phyloP scores from a whole-genome alignment of 2,888 invertebrate genomes.

The Vandiemenella viatica region DNA sequence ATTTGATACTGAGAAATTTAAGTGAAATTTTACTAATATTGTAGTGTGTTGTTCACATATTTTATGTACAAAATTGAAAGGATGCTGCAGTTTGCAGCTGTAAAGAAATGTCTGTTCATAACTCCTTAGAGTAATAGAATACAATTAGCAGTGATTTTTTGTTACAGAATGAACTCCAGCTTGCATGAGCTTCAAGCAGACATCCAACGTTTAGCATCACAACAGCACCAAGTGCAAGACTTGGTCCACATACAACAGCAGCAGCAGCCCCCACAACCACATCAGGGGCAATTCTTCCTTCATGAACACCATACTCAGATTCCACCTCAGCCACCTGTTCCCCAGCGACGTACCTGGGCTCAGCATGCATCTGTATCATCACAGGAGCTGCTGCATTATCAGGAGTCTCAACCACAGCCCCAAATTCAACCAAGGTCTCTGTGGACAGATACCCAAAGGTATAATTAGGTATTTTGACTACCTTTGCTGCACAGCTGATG shows the following conservation, averaged over 20 bases:
- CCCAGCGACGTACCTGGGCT: conserved; percentile 34
- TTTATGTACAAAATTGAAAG: background rate
- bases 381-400: too few species aligned
- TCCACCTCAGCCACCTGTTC: too few species aligned
- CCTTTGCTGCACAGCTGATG: too few species aligned
- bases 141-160: background rate
- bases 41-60: too few species aligned
- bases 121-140: background rate
- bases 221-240: conserved; percentile 58
- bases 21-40: too few species aligned
- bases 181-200: conserved; percentile 88
- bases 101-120: background rate
- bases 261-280: conserved; percentile 21
- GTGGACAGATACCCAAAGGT: conserved; percentile 12
- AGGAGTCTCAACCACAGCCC: conserved; percentile 3
- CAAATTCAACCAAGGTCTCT: conserved; percentile 5
- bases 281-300: conserved; percentile 47
- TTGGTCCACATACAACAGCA: conserved; percentile 13
- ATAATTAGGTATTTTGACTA: too few species aligned
- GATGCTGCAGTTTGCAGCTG: background rate
- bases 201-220: conserved; percentile 74
- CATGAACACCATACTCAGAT: conserved; percentile 47
- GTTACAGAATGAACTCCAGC: conserved; percentile 69
- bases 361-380: conserved; percentile 31
- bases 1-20: too few species aligned